Evolutionary conservation across 2,113 vertebrate species (phyloP).

Genomic region (Barbus barbus): DNA sequence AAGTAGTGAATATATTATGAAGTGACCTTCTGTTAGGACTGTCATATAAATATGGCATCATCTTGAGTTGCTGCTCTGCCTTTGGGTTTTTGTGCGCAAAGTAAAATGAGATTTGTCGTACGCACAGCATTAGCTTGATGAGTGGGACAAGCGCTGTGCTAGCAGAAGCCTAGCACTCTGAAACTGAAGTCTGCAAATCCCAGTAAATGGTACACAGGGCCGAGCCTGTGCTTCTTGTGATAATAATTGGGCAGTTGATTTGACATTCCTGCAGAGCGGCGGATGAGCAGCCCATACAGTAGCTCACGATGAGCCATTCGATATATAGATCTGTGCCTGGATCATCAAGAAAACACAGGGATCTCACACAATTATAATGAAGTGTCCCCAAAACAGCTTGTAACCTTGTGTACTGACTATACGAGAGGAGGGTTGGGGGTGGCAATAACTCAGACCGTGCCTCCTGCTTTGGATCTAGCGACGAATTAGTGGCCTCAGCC

Average conservation of each 20-base stretch:
- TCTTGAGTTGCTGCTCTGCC: constrained; percentile 9
- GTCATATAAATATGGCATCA: constrained; percentile 15
- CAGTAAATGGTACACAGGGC: not conserved
- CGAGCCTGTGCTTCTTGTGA: not conserved
- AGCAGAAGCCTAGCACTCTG: not conserved
- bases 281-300: constrained; percentile 40
- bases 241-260: constrained; percentile 50
- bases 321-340: constrained; percentile 49
- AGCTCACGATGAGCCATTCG: constrained; percentile 39
- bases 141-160: constrained; percentile 31
- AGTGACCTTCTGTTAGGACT: constrained; percentile 24
- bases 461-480: constrained; percentile 54
- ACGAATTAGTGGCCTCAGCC: constrained; percentile 69
- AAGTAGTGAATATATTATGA: not conserved
- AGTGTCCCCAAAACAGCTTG: constrained; percentile 46
- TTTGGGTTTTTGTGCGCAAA: not conserved
- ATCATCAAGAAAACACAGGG: constrained; percentile 39
- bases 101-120: constrained; percentile 45
- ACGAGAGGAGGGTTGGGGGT: constrained; percentile 9
- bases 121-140: constrained; percentile 51
- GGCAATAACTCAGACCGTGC: constrained; percentile 41
- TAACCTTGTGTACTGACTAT: constrained; percentile 25
- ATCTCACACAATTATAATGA: constrained; percentile 53
- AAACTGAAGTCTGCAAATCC: not conserved
- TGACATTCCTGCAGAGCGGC: constrained; percentile 49